These are phyloP conservation scores for Eupithecia abbreviata DNA, from an alignment of 2,888 invertebrate genomes.

Conservation along the genomic window DNA sequence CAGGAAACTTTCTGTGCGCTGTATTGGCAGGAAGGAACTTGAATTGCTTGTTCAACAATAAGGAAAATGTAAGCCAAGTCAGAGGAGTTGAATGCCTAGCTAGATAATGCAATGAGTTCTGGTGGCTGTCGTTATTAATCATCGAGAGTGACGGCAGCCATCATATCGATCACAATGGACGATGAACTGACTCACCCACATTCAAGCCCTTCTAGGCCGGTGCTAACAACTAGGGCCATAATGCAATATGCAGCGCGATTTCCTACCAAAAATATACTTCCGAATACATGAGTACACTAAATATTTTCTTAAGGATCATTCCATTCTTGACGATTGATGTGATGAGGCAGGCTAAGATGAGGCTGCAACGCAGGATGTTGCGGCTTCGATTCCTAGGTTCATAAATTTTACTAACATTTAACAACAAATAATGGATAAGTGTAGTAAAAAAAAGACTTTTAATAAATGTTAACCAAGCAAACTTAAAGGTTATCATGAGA, in stretches of 20 bases:
- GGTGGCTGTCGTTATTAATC: not conserved
- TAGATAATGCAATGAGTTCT: not conserved
- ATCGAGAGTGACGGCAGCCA: slow-evolving; percentile 16
- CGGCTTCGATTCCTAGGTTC: too few species aligned
- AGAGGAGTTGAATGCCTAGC: not conserved
- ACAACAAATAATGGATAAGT: too few species aligned
- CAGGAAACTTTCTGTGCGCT: not conserved
- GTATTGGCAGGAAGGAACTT: not conserved
- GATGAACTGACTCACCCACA: slow-evolving; percentile 38
- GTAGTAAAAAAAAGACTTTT: too few species aligned
- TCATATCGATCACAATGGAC: slow-evolving; percentile 32
- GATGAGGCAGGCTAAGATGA: too few species aligned
- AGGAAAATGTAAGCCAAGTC: not conserved
- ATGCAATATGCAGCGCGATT: slow-evolving; percentile 29
- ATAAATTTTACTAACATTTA: too few species aligned
- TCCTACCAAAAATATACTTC: slow-evolving; percentile 18
- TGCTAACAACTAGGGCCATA: slow-evolving; percentile 33
- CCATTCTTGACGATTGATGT: too few species aligned
- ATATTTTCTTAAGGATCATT: not conserved
- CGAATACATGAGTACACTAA: not conserved
- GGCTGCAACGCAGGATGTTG: too few species aligned
- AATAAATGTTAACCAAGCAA: too few species aligned
- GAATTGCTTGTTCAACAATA: not conserved
- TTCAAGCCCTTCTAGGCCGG: slow-evolving; percentile 34
- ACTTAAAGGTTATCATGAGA: too few species aligned